phyloP scores from a whole-genome alignment of 1,140 invertebrate species.

The Pomacea maculata region DNA sequence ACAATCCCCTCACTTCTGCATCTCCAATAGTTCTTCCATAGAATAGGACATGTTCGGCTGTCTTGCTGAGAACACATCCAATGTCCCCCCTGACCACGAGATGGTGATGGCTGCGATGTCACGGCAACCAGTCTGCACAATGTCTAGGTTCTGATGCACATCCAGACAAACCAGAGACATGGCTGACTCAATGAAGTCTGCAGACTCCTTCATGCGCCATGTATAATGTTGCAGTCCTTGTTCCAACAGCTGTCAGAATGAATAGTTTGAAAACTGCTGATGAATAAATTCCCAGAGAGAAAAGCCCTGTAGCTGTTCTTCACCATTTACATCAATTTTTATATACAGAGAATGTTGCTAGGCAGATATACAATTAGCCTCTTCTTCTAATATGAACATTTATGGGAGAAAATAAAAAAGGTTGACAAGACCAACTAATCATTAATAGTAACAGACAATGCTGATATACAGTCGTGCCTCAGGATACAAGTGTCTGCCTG shows the following conservation, averaged over 20 bases:
- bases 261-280: neutral
- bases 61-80: constrained; percentile 57
- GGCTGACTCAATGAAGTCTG: constrained; percentile 64
- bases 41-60: constrained; percentile 49
- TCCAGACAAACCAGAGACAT: constrained; percentile 62
- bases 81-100: constrained; percentile 55
- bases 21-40: constrained; percentile 59
- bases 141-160: constrained; percentile 61
- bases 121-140: constrained; percentile 62
- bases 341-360: too few relatives aligned
- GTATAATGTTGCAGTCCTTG: constrained; percentile 60
- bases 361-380: too few relatives aligned
- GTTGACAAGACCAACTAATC: too few relatives aligned
- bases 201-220: constrained; percentile 64
- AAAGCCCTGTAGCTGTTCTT: too few relatives aligned
- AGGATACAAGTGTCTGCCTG: too few relatives aligned
- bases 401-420: too few relatives aligned
- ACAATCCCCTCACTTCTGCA: constrained; percentile 55
- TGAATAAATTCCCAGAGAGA: too few relatives aligned
- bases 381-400: too few relatives aligned
- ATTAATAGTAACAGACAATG: too few relatives aligned
- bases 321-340: too few relatives aligned
- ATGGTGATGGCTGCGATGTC: constrained; percentile 58
- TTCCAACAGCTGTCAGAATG: constrained; percentile 49
- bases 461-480: too few relatives aligned